Conservation (phyloP, 2,113 vertebrate genomes). For the Clupea harengus region DNA sequence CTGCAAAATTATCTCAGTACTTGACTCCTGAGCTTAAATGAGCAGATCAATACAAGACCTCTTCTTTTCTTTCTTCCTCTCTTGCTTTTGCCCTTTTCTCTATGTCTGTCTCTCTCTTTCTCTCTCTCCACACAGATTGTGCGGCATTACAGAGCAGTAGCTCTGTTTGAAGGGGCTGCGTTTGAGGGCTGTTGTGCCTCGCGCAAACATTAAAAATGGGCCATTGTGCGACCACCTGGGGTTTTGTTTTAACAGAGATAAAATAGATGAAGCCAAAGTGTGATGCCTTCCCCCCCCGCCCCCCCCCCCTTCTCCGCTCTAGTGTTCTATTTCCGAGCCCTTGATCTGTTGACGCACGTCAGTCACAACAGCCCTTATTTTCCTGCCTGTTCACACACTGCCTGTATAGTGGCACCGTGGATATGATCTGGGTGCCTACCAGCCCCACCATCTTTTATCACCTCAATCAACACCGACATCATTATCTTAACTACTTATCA, state of each 20-base stretch:
- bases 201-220: neutral
- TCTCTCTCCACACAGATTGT: neutral
- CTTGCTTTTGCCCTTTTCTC: neutral
- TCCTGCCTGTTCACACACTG: neutral
- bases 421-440: neutral
- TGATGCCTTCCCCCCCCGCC: neutral
- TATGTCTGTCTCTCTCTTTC: neutral
- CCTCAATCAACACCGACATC: neutral
- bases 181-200: neutral
- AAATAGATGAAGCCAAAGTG: conserved; percentile 9
- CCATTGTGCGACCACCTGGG: conserved; percentile 17
- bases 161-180: neutral
- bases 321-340: neutral
- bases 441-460: neutral
- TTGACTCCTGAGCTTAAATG: too few species aligned
- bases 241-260: conserved; percentile 15
- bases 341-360: conserved; percentile 12
- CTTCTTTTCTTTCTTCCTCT: neutral
- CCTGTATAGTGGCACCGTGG: neutral
- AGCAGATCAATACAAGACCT: too few species aligned
- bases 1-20: too few species aligned
- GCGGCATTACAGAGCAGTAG: too few species aligned
- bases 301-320: neutral
- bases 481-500: conserved; percentile 12
- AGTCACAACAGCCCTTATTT: neutral